Evolutionary conservation across 1,140 invertebrate species (phyloP).

Genomic region (Battus philenor): DNA sequence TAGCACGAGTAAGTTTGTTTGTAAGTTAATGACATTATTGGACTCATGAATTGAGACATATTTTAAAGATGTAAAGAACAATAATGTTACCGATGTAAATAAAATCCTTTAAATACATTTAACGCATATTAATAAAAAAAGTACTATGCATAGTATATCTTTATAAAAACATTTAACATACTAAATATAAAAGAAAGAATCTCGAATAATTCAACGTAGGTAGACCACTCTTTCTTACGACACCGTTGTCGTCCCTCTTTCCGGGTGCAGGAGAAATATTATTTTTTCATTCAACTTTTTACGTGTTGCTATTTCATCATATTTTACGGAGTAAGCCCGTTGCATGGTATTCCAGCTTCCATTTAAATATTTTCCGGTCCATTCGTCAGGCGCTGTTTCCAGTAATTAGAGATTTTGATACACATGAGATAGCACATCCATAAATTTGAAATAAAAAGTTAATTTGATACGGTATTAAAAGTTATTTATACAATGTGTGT

Average conservation of each 20-base stretch:
- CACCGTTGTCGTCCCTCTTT: constrained; percentile 44
- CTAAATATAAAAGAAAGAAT: constrained; percentile 24
- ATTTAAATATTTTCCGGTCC: constrained; percentile 74
- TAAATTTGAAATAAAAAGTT: constrained; percentile 13
- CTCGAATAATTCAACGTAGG: constrained; percentile 35
- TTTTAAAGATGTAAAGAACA: too few species aligned
- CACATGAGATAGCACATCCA: constrained; percentile 32
- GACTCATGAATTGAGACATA: too few species aligned
- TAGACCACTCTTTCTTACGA: constrained; percentile 46
- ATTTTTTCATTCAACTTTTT: constrained; percentile 51
- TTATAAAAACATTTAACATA: too few species aligned
- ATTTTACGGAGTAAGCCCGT: constrained; percentile 54
- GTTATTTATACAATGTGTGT: too few species aligned
- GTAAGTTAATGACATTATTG: too few species aligned
- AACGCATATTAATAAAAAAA: too few species aligned
- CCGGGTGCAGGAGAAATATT: constrained; percentile 55
- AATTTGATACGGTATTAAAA: constrained; percentile 4
- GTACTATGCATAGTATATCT: too few species aligned
- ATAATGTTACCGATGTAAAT: too few species aligned
- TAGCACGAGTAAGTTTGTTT: too few species aligned
- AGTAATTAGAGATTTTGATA: constrained; percentile 56
- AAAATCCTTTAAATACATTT: too few species aligned
- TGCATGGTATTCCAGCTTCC: constrained; percentile 64
- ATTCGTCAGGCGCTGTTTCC: constrained; percentile 68
- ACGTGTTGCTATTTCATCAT: constrained; percentile 50